Evolutionary conservation across 2,113 vertebrate species (phyloP).

Genomic region (Istiophorus platypterus): DNA sequence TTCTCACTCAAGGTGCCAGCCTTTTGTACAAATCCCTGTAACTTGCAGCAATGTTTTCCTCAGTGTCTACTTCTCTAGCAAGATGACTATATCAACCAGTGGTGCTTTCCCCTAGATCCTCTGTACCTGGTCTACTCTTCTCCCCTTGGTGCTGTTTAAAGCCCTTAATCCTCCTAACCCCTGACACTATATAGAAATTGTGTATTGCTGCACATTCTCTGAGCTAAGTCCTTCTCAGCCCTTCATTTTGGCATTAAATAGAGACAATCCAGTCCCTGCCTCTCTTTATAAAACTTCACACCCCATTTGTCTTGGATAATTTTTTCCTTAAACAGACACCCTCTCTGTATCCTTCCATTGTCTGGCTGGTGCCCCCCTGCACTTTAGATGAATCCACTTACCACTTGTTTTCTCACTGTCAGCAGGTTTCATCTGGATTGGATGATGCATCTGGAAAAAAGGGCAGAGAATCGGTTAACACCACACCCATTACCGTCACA

Average conservation of each 20-base stretch:
- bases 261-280: background rate
- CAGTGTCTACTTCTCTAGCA: conserved; percentile 34
- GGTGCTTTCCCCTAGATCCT: conserved; percentile 27
- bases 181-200: conserved; percentile 55
- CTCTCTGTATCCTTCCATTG: background rate
- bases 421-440: conserved; percentile 99
- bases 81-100: conserved; percentile 62
- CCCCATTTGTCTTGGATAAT: background rate
- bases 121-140: conserved; percentile 45
- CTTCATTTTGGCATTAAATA: conserved; percentile 34
- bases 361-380: background rate
- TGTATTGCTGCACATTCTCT: conserved; percentile 50
- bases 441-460: conserved; percentile 94
- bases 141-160: conserved; percentile 54
- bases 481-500: background rate
- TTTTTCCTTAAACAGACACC: conserved; percentile 1
- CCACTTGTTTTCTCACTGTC: conserved; percentile 98
- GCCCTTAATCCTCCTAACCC: conserved; percentile 63
- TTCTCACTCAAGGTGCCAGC: conserved; percentile 53
- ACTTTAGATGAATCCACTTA: conserved; percentile 80
- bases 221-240: conserved; percentile 13
- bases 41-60: conserved; percentile 48
- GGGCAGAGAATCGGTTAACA: conserved; percentile 40
- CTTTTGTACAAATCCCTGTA: conserved; percentile 46
- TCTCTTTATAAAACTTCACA: conserved; percentile 5